phyloP scores from a whole-genome alignment of 2,888 invertebrate genomes.

The Hydriomena furcata region DNA sequence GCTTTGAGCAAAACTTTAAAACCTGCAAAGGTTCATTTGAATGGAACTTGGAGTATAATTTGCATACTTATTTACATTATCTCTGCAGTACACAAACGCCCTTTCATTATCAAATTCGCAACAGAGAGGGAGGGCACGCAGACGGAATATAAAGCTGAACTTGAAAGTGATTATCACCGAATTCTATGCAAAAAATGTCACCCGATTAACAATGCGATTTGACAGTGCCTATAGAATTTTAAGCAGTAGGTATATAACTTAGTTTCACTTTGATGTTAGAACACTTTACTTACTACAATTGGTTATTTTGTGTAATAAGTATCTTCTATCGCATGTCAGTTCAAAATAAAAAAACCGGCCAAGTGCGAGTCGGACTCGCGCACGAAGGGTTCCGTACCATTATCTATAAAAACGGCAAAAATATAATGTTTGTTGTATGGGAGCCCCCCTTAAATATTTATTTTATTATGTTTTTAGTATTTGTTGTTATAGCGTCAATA shows the following conservation, averaged over 20 bases:
- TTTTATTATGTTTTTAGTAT: no score
- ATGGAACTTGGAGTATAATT: constrained; percentile 78
- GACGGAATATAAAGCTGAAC: constrained; percentile 74
- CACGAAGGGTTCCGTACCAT: no score
- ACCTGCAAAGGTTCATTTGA: constrained; percentile 79
- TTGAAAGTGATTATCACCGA: constrained; percentile 74
- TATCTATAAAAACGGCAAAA: no score
- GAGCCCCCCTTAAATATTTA: no score
- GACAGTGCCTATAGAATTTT: constrained; percentile 44
- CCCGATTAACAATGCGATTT: constrained; percentile 64
- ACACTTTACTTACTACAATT: neutral
- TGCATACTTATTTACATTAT: constrained; percentile 84
- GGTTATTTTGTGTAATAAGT: neutral
- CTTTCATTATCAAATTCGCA: constrained; percentile 82
- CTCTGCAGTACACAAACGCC: constrained; percentile 81
- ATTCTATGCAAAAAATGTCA: constrained; percentile 68
- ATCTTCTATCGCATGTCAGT: no score
- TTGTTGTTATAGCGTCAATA: no score
- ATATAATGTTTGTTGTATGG: no score
- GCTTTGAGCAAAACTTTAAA: constrained; percentile 74
- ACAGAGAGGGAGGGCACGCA: constrained; percentile 63
- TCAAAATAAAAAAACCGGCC: no score
- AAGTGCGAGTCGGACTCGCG: no score
- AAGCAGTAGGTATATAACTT: constrained; percentile 7
- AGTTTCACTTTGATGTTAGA: no score